phyloP scores from a whole-genome alignment of 1,140 invertebrate genomes.

The Ladona fulva region DNA sequence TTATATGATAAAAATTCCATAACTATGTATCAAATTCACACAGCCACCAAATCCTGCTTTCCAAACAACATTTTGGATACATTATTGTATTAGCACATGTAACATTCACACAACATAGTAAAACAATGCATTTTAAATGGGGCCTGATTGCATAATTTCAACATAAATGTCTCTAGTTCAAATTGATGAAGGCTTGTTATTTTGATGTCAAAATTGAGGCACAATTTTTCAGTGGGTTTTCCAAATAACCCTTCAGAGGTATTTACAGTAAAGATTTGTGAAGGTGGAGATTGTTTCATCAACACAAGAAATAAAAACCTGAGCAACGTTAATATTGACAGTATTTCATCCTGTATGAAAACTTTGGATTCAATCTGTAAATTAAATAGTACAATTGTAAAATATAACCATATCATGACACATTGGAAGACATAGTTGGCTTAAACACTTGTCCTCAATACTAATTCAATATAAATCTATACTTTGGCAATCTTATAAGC shows the following conservation, averaged over 20 bases:
- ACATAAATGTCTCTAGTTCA: not conserved
- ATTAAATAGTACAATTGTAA: not conserved
- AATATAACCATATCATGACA: not conserved
- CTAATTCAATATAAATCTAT: not conserved
- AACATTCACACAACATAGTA: constrained; percentile 3
- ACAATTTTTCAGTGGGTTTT: not conserved
- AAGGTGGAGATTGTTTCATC: not conserved
- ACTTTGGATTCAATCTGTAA: not conserved
- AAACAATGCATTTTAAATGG: not conserved
- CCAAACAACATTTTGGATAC: constrained; percentile 3
- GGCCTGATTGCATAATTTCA: not conserved
- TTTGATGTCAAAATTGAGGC: not conserved
- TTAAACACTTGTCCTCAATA: not conserved
- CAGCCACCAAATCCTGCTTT: constrained; percentile 5
- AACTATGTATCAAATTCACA: constrained; percentile 10
- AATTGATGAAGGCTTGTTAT: not conserved
- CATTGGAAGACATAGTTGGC: not conserved
- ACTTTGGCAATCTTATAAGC: not conserved
- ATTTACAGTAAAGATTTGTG: not conserved
- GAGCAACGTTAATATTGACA: not conserved
- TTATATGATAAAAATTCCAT: constrained; percentile 11
- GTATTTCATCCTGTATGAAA: not conserved
- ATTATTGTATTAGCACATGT: constrained; percentile 2
- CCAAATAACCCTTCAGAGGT: not conserved
- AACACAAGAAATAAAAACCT: not conserved